These are phyloP conservation scores for Pemphredon lugubris DNA, from an alignment of 2,888 invertebrate species.

Conservation along the genomic window DNA sequence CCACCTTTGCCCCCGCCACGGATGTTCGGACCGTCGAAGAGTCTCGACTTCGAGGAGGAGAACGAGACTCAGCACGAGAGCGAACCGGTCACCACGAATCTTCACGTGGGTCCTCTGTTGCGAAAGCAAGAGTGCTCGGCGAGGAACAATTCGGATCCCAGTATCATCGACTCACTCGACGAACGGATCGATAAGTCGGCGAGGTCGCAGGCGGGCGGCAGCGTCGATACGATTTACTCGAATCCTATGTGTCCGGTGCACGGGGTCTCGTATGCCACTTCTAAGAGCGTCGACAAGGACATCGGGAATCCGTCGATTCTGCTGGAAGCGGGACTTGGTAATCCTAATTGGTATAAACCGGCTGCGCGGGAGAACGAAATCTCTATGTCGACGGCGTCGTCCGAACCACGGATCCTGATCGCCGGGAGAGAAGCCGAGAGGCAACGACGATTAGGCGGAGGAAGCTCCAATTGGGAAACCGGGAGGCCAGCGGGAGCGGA, in stretches of 20 bases:
- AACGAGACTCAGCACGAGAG: slow-evolving; percentile 66
- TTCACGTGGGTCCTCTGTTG: slow-evolving; percentile 76
- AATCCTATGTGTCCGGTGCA: slow-evolving; percentile 72
- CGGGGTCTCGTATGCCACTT: slow-evolving; percentile 48
- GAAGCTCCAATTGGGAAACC: slow-evolving; percentile 45
- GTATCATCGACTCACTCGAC: slow-evolving; percentile 72
- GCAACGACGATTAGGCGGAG: slow-evolving; percentile 25
- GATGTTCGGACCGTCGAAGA: slow-evolving; percentile 81
- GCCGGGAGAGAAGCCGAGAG: slow-evolving; percentile 34
- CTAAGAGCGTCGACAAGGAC: slow-evolving; percentile 64
- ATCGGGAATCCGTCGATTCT: slow-evolving; percentile 57
- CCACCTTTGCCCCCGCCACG: slow-evolving; percentile 88
- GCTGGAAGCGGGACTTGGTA: slow-evolving; percentile 61
- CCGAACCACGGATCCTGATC: slow-evolving; percentile 62
- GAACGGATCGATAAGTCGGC: slow-evolving; percentile 35
- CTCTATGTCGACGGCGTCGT: slow-evolving; percentile 29
- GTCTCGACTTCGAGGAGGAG: slow-evolving; percentile 73
- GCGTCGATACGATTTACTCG: slow-evolving; percentile 61
- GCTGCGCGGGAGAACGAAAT: slow-evolving; percentile 35
- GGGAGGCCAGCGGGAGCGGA: slow-evolving; percentile 50
- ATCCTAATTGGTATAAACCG: slow-evolving; percentile 74
- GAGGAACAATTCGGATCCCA: slow-evolving; percentile 71
- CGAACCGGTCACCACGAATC: slow-evolving; percentile 74
- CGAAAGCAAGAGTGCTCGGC: slow-evolving; percentile 65
- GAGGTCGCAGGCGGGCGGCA: slow-evolving; percentile 47